A percentile compares a stretch with the other conserved stretches of the same genome.
These are phyloP conservation scores for Nymphalis c-album DNA, from an alignment of 2,888 invertebrate species.

Conservation along the genomic window DNA sequence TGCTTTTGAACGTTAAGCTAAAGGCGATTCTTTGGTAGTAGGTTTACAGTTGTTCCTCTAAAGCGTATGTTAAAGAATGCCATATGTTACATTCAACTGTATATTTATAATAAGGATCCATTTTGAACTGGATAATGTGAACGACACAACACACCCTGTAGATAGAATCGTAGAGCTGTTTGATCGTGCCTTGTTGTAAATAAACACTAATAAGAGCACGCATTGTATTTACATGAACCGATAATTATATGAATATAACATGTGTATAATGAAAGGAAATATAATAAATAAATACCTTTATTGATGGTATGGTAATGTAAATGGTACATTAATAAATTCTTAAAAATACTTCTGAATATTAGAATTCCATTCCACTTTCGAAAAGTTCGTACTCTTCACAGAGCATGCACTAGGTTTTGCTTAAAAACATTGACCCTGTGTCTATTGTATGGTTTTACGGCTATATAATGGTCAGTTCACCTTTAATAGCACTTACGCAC, in stretches of 20 bases:
- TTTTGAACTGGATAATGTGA: not conserved
- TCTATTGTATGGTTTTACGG: conserved; percentile 39
- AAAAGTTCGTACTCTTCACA: conserved; percentile 45
- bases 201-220: conserved; percentile 23
- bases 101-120: not conserved
- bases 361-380: conserved; percentile 52
- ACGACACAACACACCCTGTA: conserved; percentile 15
- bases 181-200: conserved; percentile 30
- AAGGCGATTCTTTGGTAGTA: not conserved
- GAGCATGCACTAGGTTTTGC: conserved; percentile 36
- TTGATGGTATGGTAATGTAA: not conserved
- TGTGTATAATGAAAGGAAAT: too few relatives aligned
- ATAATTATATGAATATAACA: not conserved
- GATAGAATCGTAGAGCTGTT: conserved; percentile 27
- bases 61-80: not conserved
- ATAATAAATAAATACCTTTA: not conserved
- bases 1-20: not conserved
- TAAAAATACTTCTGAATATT: conserved; percentile 11
- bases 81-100: not conserved
- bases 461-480: conserved; percentile 44
- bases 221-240: conserved; percentile 24
- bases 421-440: conserved; percentile 29
- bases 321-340: not conserved
- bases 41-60: not conserved
- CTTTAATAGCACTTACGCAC: conserved; percentile 62